These are phyloP conservation scores for Leiothrix lutea DNA, from an alignment of 2,113 vertebrate genomes.

Conservation along the genomic window DNA sequence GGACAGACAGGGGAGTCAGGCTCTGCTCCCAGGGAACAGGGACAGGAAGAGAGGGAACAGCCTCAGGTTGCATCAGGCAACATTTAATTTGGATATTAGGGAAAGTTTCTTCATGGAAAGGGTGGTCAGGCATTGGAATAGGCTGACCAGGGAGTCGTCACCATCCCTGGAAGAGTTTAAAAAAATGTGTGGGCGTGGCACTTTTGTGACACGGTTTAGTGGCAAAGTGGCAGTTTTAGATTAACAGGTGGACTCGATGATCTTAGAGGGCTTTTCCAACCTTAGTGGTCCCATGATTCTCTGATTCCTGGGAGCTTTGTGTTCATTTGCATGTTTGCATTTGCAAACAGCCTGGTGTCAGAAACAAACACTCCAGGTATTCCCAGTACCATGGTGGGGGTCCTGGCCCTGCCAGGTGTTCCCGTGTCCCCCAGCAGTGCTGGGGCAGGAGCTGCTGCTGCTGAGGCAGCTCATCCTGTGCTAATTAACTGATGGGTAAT, in stretches of 20 bases:
- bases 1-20: rapidly evolving
- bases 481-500: not conserved
- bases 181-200: not conserved
- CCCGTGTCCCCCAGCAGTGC: not conserved
- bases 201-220: no score
- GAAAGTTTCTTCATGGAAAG: not conserved
- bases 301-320: rapidly evolving
- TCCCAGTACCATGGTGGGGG: not conserved
- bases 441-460: not conserved
- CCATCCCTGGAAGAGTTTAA: not conserved
- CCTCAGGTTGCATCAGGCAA: rapidly evolving
- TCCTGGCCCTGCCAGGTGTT: not conserved
- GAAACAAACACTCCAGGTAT: not conserved
- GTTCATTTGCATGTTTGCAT: not conserved
- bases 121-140: not conserved
- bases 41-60: rapidly evolving
- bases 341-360: not conserved
- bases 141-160: not conserved
- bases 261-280: not conserved
- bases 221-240: not conserved
- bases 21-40: not conserved
- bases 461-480: not conserved
- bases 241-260: not conserved
- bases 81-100: not conserved
- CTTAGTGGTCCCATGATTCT: not conserved